Evolutionary conservation across 2,888 invertebrate genomes (phyloP).

Genomic region (Cephus sareptanus): DNA sequence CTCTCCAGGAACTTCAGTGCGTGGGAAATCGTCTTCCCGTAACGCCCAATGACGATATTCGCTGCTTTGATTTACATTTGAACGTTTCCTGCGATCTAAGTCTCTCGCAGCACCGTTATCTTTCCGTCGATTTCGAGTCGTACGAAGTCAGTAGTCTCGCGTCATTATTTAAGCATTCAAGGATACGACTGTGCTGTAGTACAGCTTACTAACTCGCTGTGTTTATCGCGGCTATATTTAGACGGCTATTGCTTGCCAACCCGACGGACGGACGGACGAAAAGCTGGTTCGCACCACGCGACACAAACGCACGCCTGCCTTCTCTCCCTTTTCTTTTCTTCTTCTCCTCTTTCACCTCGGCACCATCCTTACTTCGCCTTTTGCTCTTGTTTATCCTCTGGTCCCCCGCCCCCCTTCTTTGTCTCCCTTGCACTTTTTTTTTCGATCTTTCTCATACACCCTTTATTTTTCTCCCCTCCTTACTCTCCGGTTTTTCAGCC

Average conservation of each 20-base stretch:
- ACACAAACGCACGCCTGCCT: neutral
- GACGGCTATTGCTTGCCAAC: conserved; percentile 57
- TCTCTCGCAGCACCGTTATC: neutral
- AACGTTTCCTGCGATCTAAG: neutral
- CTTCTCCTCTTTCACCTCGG: neutral
- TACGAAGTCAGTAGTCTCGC: conserved; percentile 24
- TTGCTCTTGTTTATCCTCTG: neutral
- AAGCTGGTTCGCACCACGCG: conserved; percentile 8
- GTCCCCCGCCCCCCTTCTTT: too few species aligned
- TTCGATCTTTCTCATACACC: too few species aligned
- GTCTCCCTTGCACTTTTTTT: too few species aligned
- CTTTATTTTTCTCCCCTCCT: too few species aligned
- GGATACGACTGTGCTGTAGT: conserved; percentile 36
- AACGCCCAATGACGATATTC: neutral
- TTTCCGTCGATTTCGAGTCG: neutral
- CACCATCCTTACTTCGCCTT: neutral
- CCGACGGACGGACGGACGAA: conserved; percentile 42
- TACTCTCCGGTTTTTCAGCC: neutral
- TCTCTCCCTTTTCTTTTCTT: neutral
- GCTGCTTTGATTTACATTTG: neutral
- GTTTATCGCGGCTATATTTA: conserved; percentile 63
- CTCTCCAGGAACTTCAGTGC: neutral
- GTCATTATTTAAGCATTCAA: conserved; percentile 38
- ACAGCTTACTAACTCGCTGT: conserved; percentile 56
- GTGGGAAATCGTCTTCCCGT: neutral